Base-by-base conservation (phyloP, 2,113 vertebrate species). In the Ancistrus triradiatus region DNA sequence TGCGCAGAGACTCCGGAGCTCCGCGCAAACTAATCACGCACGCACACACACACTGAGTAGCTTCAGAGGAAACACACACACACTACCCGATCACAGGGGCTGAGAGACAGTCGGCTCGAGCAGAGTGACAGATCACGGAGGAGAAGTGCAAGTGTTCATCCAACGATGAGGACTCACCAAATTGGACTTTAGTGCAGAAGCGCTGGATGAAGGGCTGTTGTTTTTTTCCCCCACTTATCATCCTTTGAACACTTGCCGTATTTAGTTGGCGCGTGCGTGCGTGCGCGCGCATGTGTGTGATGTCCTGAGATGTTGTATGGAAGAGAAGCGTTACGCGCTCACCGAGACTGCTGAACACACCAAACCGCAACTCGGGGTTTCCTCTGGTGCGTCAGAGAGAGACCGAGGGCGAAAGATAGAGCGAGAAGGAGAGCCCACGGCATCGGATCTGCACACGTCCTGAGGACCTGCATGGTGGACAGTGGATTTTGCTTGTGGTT, bases 351-450 rank as follows among this genome's bases (percentile, higher is more conserved):
- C 51, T 69, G 50, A 55, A 49, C 28, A 69, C 15, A 7, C 43
- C 59, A 22, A 22, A 56, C 33, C 43, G 40, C 33, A 38, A 21
- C 61, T 69, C 50, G 31, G 67, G 67, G 51, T 56, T 69, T 49
- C 67, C 59, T 48, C 19, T 48, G 50, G 40, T 57, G 67, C 24
- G 28, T 57, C 18, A 13, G 18, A 38, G 21, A n/a, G 8, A 11
- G 52, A 22, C 18, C 3, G 13, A 18, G 1, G 21, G 25, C 31
- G 49, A n/a, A n/a, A n/a, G n/a, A n/a, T n/a, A n/a, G n/a, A n/a
- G n/a, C n/a, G n/a, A n/a, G n/a, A n/a, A n/a, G 11, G 50, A 2
- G 50, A 3, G 50, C 3, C 27, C 31, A 5, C 49, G 18, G 50
- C 17, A 19, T 18, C 52, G 52, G 31, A 55, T 55, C 52, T 38